A percentile compares a stretch with the other conserved stretches of the same genome.
phyloP scores from a whole-genome alignment of 2,797 vertebrate genomes.

The Sebastes iracundus region DNA sequence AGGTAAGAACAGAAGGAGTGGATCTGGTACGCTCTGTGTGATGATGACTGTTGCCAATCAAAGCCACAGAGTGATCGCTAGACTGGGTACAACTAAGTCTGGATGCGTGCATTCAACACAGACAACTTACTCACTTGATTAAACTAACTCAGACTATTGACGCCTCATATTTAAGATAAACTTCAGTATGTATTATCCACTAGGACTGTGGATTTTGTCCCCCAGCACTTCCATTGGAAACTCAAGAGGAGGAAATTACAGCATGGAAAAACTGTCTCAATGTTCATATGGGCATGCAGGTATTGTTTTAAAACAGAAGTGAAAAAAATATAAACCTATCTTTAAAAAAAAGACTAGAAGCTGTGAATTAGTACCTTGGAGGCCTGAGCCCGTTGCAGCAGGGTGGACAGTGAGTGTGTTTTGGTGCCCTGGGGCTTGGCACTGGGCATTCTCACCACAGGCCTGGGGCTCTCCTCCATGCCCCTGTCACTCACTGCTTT shows the following conservation, averaged over 20 bases:
- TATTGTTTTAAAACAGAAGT: not conserved
- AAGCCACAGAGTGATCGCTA: too few relatives aligned
- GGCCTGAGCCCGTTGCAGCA: constrained; percentile 95
- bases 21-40: too few relatives aligned
- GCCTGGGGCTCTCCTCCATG: constrained; percentile 92
- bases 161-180: not conserved
- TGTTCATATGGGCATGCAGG: not conserved
- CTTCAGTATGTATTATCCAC: not conserved
- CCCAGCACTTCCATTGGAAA: not conserved
- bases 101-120: too few relatives aligned
- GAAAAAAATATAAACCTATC: not conserved
- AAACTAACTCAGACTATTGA: not conserved
- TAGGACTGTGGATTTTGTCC: not conserved
- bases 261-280: not conserved
- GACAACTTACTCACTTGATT: not conserved
- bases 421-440: constrained; percentile 91
- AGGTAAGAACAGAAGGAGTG: too few relatives aligned
- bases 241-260: not conserved
- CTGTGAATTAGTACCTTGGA: constrained; percentile 87
- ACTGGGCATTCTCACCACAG: constrained; percentile 92
- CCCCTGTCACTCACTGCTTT: constrained; percentile 94
- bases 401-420: constrained; percentile 93
- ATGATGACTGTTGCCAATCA: too few relatives aligned
- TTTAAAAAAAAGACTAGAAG: not conserved
- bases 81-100: too few relatives aligned